Percentiles rank a stretch among this genome's conserved stretches.
phyloP scores from a whole-genome alignment of 1,140 invertebrate species.

The Gryllus bimaculatus region DNA sequence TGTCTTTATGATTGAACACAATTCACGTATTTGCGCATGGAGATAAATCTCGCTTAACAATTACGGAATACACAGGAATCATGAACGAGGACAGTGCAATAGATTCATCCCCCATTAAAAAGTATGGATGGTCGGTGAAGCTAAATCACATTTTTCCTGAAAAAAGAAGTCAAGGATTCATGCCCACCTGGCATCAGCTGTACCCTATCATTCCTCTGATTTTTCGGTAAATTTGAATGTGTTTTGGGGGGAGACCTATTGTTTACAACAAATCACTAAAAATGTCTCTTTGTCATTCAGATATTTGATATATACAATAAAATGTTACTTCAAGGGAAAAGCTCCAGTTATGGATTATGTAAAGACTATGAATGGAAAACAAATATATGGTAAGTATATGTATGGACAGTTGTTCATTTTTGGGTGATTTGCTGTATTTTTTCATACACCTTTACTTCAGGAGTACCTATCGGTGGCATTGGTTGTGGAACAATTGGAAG shows the following conservation, averaged over 20 bases:
- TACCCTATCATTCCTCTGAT: not conserved
- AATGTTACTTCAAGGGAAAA: conserved; percentile 37
- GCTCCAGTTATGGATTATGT: conserved; percentile 62
- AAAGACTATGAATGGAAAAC: conserved; percentile 47
- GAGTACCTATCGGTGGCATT: conserved; percentile 84
- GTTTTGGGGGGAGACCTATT: not conserved
- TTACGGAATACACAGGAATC: too few species aligned
- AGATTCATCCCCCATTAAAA: not conserved
- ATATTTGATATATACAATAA: conserved; percentile 12
- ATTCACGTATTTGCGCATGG: too few species aligned
- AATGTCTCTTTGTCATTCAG: not conserved
- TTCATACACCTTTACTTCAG: conserved; percentile 36
- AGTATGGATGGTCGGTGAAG: not conserved
- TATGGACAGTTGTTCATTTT: not conserved
- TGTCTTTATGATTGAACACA: too few species aligned
- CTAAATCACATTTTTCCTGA: not conserved
- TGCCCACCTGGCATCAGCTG: not conserved
- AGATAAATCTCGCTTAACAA: too few species aligned
- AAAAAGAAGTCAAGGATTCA: not conserved
- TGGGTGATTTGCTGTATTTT: conserved; percentile 8
- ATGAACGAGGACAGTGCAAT: too few species aligned
- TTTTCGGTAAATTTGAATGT: not conserved
- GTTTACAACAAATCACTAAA: not conserved
- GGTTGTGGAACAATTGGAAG: conserved; percentile 82
- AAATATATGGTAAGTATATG: conserved; percentile 60